Conservation (phyloP, 2,888 invertebrate species). For the Desoria tigrina region DNA sequence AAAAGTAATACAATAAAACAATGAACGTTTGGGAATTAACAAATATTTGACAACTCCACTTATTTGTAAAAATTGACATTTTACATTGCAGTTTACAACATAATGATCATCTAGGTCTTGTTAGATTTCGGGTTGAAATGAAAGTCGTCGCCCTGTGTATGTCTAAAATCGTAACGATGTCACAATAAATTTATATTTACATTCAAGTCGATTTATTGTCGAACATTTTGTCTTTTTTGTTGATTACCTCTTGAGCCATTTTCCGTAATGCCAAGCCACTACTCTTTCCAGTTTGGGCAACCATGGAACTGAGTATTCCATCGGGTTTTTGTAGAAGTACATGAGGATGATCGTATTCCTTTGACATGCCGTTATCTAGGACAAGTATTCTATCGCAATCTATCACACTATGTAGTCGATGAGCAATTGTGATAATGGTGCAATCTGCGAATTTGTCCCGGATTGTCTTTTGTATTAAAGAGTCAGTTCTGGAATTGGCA, state of each 20-base stretch:
- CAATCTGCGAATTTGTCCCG: conserved; percentile 75
- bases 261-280: conserved; percentile 66
- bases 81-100: too few relatives aligned
- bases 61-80: too few relatives aligned
- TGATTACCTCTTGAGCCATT: conserved; percentile 63
- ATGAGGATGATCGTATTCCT: conserved; percentile 77
- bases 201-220: neutral
- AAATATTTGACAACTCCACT: too few relatives aligned
- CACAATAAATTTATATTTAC: neutral
- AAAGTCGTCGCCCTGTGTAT: neutral
- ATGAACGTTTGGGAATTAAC: too few relatives aligned
- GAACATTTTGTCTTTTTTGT: neutral
- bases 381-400: conserved; percentile 89
- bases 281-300: conserved; percentile 69
- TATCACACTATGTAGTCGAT: conserved; percentile 83
- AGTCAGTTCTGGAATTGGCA: conserved; percentile 71
- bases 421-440: conserved; percentile 88
- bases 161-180: neutral
- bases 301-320: conserved; percentile 67
- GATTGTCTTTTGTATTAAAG: conserved; percentile 80
- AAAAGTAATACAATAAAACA: too few relatives aligned
- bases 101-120: too few relatives aligned
- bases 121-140: neutral
- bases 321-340: conserved; percentile 64
- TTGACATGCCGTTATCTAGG: conserved; percentile 70